A percentile compares a stretch with the other conserved stretches of the same genome.
phyloP scores from a whole-genome alignment of 2,113 vertebrate genomes.

The Smithornis capensis region DNA sequence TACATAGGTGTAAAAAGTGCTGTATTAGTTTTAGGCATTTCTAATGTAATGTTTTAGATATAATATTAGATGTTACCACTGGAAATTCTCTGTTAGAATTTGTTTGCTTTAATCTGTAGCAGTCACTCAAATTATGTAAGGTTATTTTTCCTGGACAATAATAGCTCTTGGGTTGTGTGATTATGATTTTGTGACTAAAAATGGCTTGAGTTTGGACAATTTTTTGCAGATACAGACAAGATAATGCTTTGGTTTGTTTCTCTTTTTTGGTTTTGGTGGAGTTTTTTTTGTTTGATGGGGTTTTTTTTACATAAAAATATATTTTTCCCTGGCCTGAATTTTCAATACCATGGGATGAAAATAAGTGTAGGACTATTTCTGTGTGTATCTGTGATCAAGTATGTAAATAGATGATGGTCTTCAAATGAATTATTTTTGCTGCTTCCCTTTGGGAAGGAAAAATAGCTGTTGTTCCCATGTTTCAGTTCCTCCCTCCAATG shows the following conservation, averaged over 20 bases:
- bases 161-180: neutral
- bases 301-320: neutral
- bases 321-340: neutral
- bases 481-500: neutral
- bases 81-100: neutral
- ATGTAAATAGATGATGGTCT: neutral
- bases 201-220: neutral
- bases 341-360: neutral
- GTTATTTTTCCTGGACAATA: neutral
- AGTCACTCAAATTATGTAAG: neutral
- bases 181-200: neutral
- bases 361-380: neutral
- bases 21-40: neutral
- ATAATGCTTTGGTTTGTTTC: neutral
- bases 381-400: neutral
- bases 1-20: neutral
- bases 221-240: neutral
- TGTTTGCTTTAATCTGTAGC: neutral
- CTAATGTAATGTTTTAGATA: neutral
- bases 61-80: neutral
- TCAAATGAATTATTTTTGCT: neutral
- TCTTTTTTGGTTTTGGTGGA: neutral
- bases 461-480: neutral
- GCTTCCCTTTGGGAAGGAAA: neutral
- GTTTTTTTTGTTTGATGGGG: rapidly evolving